phyloP scores from a whole-genome alignment of 2,888 invertebrate species.

The Chalcis sispes region DNA sequence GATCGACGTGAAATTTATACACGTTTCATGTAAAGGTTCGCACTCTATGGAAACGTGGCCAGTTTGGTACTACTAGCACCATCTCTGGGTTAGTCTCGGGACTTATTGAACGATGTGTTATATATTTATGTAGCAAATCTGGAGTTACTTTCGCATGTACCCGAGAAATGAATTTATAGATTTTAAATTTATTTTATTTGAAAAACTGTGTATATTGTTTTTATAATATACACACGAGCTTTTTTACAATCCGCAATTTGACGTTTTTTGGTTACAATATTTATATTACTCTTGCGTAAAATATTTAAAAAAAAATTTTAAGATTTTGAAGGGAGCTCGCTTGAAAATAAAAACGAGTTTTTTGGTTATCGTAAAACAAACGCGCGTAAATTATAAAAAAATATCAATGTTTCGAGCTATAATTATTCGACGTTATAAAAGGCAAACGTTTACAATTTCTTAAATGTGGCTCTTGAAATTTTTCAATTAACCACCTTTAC shows the following conservation, averaged over 20 bases:
- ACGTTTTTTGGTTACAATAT: background rate
- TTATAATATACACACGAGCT: background rate
- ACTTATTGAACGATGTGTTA: too few species aligned
- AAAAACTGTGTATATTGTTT: background rate
- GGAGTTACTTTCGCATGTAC: too few species aligned
- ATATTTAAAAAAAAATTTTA: constrained; percentile 3
- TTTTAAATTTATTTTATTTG: too few species aligned
- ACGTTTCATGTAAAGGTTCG: too few species aligned
- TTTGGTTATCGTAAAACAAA: constrained; percentile 23
- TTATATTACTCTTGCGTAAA: constrained; percentile 1
- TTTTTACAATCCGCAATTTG: constrained; percentile 2
- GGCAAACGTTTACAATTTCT: constrained; percentile 11
- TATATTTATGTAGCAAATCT: too few species aligned
- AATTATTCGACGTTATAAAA: background rate
- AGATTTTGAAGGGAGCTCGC: too few species aligned
- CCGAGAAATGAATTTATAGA: too few species aligned
- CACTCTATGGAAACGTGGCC: too few species aligned
- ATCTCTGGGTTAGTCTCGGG: too few species aligned
- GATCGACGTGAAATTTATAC: too few species aligned
- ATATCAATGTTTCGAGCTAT: constrained; percentile 17
- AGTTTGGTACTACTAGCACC: too few species aligned
- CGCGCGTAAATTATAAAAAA: constrained; percentile 5
- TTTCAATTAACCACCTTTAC: background rate
- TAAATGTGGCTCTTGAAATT: background rate
- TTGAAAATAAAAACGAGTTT: too few species aligned